Conservation (phyloP, 2,797 vertebrate genomes). For the Sebastes nivosus region DNA sequence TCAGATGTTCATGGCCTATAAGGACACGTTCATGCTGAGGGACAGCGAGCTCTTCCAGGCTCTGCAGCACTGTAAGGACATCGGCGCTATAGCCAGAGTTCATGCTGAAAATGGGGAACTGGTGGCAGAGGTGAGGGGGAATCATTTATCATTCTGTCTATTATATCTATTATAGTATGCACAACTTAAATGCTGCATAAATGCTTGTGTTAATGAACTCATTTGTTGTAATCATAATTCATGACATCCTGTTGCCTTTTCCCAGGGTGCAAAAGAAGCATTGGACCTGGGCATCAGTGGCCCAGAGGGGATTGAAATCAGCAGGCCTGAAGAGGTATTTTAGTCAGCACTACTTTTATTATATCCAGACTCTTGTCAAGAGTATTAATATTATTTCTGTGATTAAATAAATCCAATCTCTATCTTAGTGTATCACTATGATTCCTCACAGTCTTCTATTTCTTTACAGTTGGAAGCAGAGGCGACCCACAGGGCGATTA, state of each 20-base stretch:
- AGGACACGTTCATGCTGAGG: slow-evolving; percentile 95
- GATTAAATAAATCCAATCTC: neutral
- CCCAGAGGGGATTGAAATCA: slow-evolving; percentile 97
- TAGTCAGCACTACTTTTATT: neutral
- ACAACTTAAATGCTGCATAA: neutral
- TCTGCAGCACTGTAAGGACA: slow-evolving; percentile 91
- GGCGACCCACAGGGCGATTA: slow-evolving; percentile 93
- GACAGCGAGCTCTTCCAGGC: slow-evolving; percentile 96
- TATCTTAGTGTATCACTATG: too few relatives aligned
- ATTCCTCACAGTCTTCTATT: slow-evolving; percentile 1
- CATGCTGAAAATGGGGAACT: slow-evolving; percentile 97
- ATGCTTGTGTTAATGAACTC: neutral
- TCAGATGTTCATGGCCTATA: slow-evolving; percentile 99
- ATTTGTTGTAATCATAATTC: neutral
- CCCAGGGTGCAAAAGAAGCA: slow-evolving; percentile 92
- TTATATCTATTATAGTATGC: neutral
- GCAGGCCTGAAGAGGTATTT: slow-evolving; percentile 94
- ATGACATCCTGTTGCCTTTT: neutral
- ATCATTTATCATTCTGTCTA: neutral
- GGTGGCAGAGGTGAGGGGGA: slow-evolving; percentile 88
- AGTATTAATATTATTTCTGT: neutral
- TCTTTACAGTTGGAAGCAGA: slow-evolving; percentile 91
- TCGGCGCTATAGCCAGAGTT: slow-evolving; percentile 92
- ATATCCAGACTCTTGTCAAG: neutral
- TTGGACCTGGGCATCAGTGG: slow-evolving; percentile 95